These are phyloP conservation scores for Rhogogaster chlorosoma DNA, from an alignment of 2,888 invertebrate species.

Conservation along the genomic window DNA sequence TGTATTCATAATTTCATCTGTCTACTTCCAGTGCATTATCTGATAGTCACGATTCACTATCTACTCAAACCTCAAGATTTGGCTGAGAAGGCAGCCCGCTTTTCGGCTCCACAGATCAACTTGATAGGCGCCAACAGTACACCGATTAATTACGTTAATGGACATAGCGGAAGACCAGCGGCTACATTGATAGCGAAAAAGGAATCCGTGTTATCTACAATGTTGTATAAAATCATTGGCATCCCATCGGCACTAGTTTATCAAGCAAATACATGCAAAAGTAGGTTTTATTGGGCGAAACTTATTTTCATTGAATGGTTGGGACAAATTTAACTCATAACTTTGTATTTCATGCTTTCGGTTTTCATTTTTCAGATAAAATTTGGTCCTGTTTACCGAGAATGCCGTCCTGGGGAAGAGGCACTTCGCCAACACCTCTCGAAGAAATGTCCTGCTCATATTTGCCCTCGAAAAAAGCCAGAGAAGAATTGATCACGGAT, in stretches of 20 bases:
- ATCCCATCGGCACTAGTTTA: constrained; percentile 37
- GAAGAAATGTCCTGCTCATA: constrained; percentile 74
- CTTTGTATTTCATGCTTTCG: not conserved
- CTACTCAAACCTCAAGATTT: constrained; percentile 58
- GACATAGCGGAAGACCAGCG: constrained; percentile 26
- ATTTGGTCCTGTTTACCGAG: constrained; percentile 58
- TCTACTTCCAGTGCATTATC: constrained; percentile 69
- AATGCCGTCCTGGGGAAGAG: constrained; percentile 61
- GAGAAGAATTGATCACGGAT: constrained; percentile 63
- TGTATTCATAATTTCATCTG: not conserved
- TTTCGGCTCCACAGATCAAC: not conserved
- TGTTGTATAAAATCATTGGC: constrained; percentile 27
- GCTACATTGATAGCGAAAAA: not conserved
- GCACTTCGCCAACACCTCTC: constrained; percentile 55
- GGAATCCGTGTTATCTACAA: constrained; percentile 30
- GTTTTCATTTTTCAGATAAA: constrained; percentile 61
- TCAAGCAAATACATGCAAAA: constrained; percentile 57
- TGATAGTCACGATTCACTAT: constrained; percentile 69
- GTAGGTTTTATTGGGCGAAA: constrained; percentile 47
- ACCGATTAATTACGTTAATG: constrained; percentile 32
- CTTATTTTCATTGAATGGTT: not conserved
- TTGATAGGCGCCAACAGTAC: constrained; percentile 33
- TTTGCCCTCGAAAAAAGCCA: constrained; percentile 64
- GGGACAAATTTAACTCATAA: not conserved
- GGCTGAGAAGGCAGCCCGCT: not conserved